Evolutionary conservation across 2,797 vertebrate genomes (phyloP).

Genomic region (Liasis olivaceus): DNA sequence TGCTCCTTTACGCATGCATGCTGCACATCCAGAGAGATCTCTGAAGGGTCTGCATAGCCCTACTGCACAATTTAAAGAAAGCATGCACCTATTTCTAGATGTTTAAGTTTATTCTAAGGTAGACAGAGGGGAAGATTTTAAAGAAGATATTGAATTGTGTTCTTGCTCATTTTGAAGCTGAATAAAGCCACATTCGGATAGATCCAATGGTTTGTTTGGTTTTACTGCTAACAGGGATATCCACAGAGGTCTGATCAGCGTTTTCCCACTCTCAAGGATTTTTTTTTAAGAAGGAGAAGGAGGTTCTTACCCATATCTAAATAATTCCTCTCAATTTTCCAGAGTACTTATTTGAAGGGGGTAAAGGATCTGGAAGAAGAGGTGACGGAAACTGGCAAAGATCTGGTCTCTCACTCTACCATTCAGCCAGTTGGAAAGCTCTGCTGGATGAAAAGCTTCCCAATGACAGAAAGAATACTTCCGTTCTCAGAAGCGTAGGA

Average conservation of each 20-base stretch:
- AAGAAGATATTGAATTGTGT: conserved; percentile 25
- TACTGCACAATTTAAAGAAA: conserved; percentile 45
- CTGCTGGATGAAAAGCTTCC: conserved; percentile 2
- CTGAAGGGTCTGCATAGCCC: not conserved
- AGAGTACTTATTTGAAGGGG: not conserved
- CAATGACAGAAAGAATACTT: not conserved
- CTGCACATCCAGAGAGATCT: not conserved
- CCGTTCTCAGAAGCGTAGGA: not conserved
- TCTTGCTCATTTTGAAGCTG: conserved; percentile 45
- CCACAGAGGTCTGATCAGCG: not conserved
- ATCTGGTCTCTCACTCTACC: not conserved
- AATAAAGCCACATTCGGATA: conserved; percentile 25
- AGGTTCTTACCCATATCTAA: not conserved
- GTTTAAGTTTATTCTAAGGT: conserved; percentile 50
- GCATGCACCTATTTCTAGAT: conserved; percentile 52
- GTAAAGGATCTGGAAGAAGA: not conserved
- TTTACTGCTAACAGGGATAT: not conserved
- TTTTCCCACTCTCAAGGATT: not conserved
- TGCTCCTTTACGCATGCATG: not conserved
- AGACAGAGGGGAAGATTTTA: not conserved
- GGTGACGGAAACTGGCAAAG: not conserved
- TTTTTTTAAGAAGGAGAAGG: not conserved
- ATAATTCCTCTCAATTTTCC: not conserved
- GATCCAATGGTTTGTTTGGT: not conserved
- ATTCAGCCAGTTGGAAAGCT: conserved; percentile 8